These are phyloP conservation scores for Tringa solitaria DNA, from an alignment of 2,113 vertebrate genomes.

Conservation along the genomic window DNA sequence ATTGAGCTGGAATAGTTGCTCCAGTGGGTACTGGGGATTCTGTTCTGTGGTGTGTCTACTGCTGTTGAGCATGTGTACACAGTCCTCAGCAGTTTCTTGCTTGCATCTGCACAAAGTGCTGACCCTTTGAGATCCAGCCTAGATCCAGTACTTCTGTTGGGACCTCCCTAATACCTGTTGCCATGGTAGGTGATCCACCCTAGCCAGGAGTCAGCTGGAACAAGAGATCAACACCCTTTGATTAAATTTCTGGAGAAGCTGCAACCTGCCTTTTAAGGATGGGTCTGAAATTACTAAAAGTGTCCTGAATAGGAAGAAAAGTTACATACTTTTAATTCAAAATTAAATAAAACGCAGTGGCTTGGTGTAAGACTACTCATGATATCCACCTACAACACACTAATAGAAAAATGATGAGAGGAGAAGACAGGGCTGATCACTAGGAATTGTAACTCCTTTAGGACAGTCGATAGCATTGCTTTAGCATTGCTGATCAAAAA, in stretches of 20 bases:
- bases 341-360: not conserved
- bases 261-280: not conserved
- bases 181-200: fast-evolving
- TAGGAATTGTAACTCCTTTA: not conserved
- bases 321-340: not conserved
- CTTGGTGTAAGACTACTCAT: not conserved
- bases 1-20: not conserved
- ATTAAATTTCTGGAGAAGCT: not conserved
- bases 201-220: not conserved
- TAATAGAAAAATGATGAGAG: not conserved
- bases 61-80: not conserved
- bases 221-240: not conserved
- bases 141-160: not conserved
- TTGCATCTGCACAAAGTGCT: not conserved
- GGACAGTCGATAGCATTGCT: not conserved
- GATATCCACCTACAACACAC: not conserved
- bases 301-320: slow-evolving; percentile 9
- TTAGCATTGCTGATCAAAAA: not conserved
- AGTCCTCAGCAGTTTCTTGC: not conserved
- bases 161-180: not conserved
- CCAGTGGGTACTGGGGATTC: not conserved
- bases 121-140: not conserved
- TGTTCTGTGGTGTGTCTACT: not conserved
- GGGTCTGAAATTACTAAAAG: not conserved
- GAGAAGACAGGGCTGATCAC: not conserved